Percentiles rank a stretch among this genome's conserved stretches.
Evolutionary conservation across 2,113 vertebrate genomes (phyloP).

Genomic region (Myotis yumanensis): DNA sequence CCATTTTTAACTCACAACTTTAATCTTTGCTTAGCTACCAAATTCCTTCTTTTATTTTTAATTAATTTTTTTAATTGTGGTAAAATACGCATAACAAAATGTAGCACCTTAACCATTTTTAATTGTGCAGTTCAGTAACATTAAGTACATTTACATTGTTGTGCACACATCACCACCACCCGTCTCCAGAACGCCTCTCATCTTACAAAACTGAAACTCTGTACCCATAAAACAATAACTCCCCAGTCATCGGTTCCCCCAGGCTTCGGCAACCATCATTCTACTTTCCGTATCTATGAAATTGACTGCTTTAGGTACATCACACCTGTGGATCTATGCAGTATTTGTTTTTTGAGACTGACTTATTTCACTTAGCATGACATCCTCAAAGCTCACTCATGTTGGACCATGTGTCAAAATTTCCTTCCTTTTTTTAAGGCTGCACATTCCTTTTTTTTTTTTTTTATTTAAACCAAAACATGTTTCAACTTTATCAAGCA

Average conservation of each 20-base stretch:
- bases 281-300: not conserved
- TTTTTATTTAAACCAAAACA: not conserved
- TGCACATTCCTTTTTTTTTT: not conserved
- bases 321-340: not conserved
- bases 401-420: not conserved
- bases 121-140: too few relatives aligned
- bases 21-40: not conserved
- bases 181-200: not conserved
- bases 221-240: not conserved
- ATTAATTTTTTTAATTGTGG: not conserved
- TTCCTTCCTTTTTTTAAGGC: not conserved
- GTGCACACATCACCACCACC: not conserved
- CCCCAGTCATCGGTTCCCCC: fast-evolving
- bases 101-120: too few relatives aligned
- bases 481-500: not conserved
- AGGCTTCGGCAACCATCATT: not conserved
- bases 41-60: constrained; percentile 19
- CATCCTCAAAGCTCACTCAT: not conserved
- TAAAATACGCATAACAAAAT: not conserved
- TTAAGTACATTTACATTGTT: not conserved
- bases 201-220: not conserved
- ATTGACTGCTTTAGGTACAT: not conserved
- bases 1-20: not conserved
- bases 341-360: not conserved
- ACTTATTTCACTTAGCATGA: not conserved